Conservation (phyloP, 1,140 invertebrate species). For the Drosophila pallidifrons region DNA sequence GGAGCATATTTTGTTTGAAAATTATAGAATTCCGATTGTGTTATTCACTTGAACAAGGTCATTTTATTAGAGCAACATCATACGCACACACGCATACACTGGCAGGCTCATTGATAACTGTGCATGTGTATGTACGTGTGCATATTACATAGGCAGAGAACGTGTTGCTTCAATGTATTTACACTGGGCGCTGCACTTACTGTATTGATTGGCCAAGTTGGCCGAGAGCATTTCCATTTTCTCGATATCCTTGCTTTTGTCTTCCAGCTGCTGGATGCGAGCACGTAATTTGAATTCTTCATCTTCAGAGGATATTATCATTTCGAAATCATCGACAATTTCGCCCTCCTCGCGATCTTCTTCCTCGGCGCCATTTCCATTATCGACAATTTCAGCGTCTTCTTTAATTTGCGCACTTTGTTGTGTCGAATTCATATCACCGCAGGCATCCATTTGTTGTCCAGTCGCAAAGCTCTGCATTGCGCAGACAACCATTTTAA, state of each 20-base stretch:
- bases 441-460: slow-evolving; percentile 37
- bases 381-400: slow-evolving; percentile 33
- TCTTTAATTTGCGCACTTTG: slow-evolving; percentile 22
- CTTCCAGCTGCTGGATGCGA: slow-evolving; percentile 78
- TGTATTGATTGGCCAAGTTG: slow-evolving; percentile 69
- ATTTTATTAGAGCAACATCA: slow-evolving; percentile 3
- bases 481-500: slow-evolving; percentile 53
- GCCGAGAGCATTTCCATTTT: slow-evolving; percentile 75
- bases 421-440: slow-evolving; percentile 17
- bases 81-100: slow-evolving; percentile 1
- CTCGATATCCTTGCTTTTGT: slow-evolving; percentile 81
- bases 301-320: slow-evolving; percentile 80
- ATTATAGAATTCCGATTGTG: slow-evolving; percentile 10
- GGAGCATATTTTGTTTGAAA: not conserved
- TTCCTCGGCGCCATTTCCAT: slow-evolving; percentile 45
- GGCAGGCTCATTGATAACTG: slow-evolving; percentile 9
- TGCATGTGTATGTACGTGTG: slow-evolving; percentile 10
- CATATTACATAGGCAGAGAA: slow-evolving; percentile 11
- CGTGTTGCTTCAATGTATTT: slow-evolving; percentile 29
- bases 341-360: slow-evolving; percentile 79
- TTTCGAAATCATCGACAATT: slow-evolving; percentile 80
- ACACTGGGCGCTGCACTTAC: slow-evolving; percentile 53
- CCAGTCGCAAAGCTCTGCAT: slow-evolving; percentile 44
- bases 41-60: slow-evolving; percentile 19
- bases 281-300: slow-evolving; percentile 75